Conservation (phyloP, 2,888 invertebrate species). For the Plebejus argus region DNA sequence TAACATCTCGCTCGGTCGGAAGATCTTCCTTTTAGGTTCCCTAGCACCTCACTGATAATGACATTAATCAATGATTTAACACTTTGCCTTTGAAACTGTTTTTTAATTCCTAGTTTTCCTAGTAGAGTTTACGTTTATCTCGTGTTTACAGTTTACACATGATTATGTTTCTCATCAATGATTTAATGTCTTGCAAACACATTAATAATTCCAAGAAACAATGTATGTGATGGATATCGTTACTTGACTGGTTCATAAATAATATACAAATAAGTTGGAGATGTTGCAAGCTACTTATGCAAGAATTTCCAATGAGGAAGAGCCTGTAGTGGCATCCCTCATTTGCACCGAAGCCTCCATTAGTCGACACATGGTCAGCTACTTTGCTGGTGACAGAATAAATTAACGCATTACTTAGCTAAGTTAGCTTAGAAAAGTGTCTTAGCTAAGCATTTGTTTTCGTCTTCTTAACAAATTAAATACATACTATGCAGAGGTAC, state of each 20-base stretch:
- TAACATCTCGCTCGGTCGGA: too few relatives aligned
- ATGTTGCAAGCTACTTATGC: constrained; percentile 37
- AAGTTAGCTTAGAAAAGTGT: background rate
- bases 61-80: too few relatives aligned
- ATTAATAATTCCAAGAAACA: constrained; percentile 18
- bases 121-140: background rate
- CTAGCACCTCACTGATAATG: too few relatives aligned
- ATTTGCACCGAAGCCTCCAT: constrained; percentile 23
- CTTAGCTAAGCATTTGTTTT: background rate
- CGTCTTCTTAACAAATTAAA: background rate
- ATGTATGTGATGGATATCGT: constrained; percentile 13
- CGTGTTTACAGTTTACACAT: background rate
- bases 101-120: background rate
- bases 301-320: constrained; percentile 43
- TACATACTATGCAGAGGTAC: too few relatives aligned
- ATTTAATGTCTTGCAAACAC: background rate
- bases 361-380: constrained; percentile 13
- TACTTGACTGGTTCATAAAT: constrained; percentile 17
- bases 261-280: constrained; percentile 16
- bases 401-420: background rate
- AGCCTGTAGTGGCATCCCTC: constrained; percentile 30
- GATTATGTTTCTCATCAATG: background rate
- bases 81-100: too few relatives aligned
- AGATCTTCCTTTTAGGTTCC: too few relatives aligned
- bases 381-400: constrained; percentile 3